phyloP scores from a whole-genome alignment of 1,140 invertebrate genomes.

The Tigriopus japonicus region DNA sequence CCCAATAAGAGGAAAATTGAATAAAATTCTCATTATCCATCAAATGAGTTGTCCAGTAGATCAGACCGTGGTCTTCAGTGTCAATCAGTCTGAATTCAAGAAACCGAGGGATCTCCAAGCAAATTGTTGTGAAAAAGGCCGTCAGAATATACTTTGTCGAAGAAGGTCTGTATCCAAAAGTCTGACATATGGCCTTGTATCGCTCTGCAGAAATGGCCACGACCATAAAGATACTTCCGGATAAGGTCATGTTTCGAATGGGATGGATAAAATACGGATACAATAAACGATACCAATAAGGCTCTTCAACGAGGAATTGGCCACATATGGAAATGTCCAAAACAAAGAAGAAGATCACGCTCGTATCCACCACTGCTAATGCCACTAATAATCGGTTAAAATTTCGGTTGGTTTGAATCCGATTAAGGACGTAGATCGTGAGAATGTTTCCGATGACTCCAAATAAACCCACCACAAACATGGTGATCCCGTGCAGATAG shows the following conservation, averaged over 20 bases:
- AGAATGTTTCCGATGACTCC: neutral
- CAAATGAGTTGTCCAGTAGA: neutral
- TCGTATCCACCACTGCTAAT: neutral
- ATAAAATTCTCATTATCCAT: neutral
- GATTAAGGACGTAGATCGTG: neutral
- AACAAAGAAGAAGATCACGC: neutral
- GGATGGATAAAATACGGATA: conserved; percentile 4
- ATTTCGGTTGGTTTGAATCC: conserved; percentile 2
- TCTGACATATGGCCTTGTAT: neutral
- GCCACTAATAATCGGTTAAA: neutral
- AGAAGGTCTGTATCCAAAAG: neutral
- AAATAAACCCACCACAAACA: neutral
- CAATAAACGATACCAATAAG: neutral
- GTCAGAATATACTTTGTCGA: neutral
- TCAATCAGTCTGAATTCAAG: neutral
- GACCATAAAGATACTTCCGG: conserved; percentile 1
- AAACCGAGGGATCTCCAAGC: neutral
- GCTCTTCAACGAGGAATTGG: neutral
- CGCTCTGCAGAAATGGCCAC: conserved; percentile 2
- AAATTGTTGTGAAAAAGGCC: too few relatives aligned
- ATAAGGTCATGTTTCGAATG: neutral
- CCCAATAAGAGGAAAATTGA: neutral
- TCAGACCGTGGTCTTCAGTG: neutral
- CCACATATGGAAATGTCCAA: conserved; percentile 1
- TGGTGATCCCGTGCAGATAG: neutral